phyloP scores from a whole-genome alignment of 2,888 invertebrate genomes.

The Oasisia sp. region DNA sequence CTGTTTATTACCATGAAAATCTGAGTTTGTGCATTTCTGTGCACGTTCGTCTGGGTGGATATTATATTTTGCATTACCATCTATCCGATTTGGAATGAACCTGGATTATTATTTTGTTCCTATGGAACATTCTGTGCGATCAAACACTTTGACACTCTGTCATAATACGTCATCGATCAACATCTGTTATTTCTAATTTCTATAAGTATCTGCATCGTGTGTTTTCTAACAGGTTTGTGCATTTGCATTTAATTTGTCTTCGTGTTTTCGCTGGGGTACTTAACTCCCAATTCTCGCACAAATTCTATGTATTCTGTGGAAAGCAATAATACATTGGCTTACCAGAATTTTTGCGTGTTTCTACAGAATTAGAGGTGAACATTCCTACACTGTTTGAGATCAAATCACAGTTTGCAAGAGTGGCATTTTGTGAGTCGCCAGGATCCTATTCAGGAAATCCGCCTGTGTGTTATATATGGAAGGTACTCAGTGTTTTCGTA shows the following conservation, averaged over 20 bases:
- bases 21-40: background rate
- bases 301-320: background rate
- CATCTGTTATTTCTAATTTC: background rate
- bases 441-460: background rate
- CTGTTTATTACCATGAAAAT: background rate
- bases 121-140: background rate
- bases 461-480: background rate
- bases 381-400: background rate
- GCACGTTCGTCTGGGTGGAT: background rate
- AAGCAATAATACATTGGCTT: background rate
- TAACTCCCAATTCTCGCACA: background rate
- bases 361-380: background rate
- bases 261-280: background rate
- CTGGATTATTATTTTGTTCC: background rate
- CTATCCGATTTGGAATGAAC: background rate
- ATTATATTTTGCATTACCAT: background rate
- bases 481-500: background rate
- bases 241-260: background rate
- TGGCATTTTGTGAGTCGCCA: background rate
- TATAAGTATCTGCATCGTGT: background rate
- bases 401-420: background rate
- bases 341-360: background rate
- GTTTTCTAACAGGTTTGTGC: background rate
- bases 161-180: background rate
- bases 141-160: background rate